Evolutionary conservation across 2,113 vertebrate genomes (phyloP).

Genomic region (Ranitomeya imitator): DNA sequence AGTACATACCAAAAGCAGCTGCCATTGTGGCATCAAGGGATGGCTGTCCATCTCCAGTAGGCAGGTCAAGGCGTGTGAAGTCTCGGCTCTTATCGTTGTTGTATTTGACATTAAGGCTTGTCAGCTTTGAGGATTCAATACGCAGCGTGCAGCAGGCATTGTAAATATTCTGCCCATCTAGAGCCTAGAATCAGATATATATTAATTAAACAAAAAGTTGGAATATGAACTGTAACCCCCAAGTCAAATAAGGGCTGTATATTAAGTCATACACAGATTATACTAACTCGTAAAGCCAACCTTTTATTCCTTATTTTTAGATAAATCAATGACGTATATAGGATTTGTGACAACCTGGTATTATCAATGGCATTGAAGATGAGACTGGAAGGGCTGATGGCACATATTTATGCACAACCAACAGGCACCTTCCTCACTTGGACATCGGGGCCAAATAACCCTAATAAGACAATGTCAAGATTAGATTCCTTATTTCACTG

Average conservation of each 20-base stretch:
- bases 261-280: too few relatives aligned
- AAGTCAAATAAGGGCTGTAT: not conserved
- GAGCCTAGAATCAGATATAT: slow-evolving; percentile 66
- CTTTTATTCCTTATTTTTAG: not conserved
- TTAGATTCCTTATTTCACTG: too few relatives aligned
- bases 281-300: not conserved
- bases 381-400: too few relatives aligned
- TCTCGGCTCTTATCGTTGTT: slow-evolving; percentile 88
- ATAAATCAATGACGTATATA: not conserved
- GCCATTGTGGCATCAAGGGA: slow-evolving; percentile 67
- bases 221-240: not conserved
- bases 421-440: too few relatives aligned
- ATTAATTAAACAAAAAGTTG: not conserved
- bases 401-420: too few relatives aligned
- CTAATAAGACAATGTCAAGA: too few relatives aligned
- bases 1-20: slow-evolving; percentile 73
- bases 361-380: not conserved
- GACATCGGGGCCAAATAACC: too few relatives aligned
- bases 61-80: slow-evolving; percentile 82
- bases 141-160: slow-evolving; percentile 78
- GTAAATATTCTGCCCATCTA: slow-evolving; percentile 83
- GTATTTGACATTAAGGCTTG: slow-evolving; percentile 81
- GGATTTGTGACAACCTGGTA: not conserved
- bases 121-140: slow-evolving; percentile 82
- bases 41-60: slow-evolving; percentile 73